phyloP scores from a whole-genome alignment of 2,888 invertebrate genomes.

The Fragum sueziense region DNA sequence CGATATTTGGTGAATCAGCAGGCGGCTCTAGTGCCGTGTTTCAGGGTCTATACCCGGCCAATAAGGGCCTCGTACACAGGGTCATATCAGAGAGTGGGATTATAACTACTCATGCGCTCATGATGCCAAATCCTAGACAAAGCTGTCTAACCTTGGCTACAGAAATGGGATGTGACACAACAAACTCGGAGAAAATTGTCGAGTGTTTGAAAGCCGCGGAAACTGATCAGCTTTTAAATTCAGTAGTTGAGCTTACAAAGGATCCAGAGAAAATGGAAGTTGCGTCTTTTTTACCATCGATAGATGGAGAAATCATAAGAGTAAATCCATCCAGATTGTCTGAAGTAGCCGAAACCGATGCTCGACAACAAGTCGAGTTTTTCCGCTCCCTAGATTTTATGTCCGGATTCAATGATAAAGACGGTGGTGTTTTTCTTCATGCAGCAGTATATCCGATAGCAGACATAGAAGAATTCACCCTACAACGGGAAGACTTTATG shows the following conservation, averaged over 20 bases:
- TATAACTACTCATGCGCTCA: background rate
- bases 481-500: background rate
- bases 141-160: conserved; percentile 10
- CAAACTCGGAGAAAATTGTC: background rate
- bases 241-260: background rate
- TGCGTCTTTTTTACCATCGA: conserved; percentile 91
- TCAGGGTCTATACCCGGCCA: conserved; percentile 69
- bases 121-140: background rate
- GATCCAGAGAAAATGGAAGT: background rate
- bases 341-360: background rate
- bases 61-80: conserved; percentile 60
- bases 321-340: conserved; percentile 71
- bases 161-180: conserved; percentile 15
- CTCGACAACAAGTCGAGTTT: conserved; percentile 85
- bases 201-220: conserved; percentile 21
- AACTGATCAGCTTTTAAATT: background rate
- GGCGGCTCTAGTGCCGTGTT: conserved; percentile 62
- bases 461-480: conserved; percentile 3
- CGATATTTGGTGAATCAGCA: conserved; percentile 74
- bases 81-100: conserved; percentile 73
- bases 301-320: conserved; percentile 93
- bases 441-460: background rate
- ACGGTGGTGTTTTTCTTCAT: conserved; percentile 18
- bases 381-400: conserved; percentile 92
- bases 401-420: conserved; percentile 93